Conservation (phyloP, 2,113 vertebrate genomes). For the Vanacampus margaritifer region DNA sequence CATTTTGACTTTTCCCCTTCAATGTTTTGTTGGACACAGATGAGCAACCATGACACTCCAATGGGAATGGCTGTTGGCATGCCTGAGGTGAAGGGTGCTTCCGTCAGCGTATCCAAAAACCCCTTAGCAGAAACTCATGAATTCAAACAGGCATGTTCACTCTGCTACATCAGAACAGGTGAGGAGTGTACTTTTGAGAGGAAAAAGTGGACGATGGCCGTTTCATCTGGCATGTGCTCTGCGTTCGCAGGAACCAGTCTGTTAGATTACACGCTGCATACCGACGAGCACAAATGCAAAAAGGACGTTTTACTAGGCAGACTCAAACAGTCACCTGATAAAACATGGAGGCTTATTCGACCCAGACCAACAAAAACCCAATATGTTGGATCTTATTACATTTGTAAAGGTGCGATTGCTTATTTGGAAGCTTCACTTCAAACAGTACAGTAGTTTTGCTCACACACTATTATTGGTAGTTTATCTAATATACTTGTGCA, state of each 20-base stretch:
- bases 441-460: neutral
- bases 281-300: constrained; percentile 93
- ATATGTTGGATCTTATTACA: constrained; percentile 96
- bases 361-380: constrained; percentile 94
- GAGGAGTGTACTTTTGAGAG: constrained; percentile 35
- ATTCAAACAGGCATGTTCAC: constrained; percentile 87
- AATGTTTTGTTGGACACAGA: constrained; percentile 58
- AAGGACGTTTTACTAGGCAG: constrained; percentile 92
- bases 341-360: constrained; percentile 91
- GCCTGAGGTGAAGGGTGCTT: constrained; percentile 58
- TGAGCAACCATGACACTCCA: constrained; percentile 74
- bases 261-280: constrained; percentile 80
- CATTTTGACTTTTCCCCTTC: neutral
- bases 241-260: constrained; percentile 78
- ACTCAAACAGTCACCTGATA: constrained; percentile 81
- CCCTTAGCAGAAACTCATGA: constrained; percentile 92
- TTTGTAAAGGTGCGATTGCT: constrained; percentile 89
- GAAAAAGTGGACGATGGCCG: too few relatives aligned
- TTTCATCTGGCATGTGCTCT: neutral
- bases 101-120: constrained; percentile 71
- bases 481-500: neutral
- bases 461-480: neutral
- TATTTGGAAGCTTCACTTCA: neutral
- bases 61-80: constrained; percentile 77
- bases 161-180: constrained; percentile 90